phyloP scores from a whole-genome alignment of 2,888 invertebrate genomes.

The Heliconius ismenius region DNA sequence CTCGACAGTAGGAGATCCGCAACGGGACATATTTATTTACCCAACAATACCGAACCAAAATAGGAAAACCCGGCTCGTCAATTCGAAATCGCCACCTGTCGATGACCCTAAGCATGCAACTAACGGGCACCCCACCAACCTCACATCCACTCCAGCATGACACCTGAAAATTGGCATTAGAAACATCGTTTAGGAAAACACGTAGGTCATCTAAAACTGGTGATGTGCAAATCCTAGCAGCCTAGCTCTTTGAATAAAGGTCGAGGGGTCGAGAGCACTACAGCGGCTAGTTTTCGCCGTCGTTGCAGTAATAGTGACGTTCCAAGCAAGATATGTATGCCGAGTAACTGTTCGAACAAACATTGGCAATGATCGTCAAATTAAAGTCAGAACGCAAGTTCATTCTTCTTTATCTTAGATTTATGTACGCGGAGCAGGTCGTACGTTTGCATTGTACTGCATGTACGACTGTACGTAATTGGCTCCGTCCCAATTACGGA shows the following conservation, averaged over 20 bases:
- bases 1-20: slow-evolving; percentile 48
- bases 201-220: slow-evolving; percentile 56
- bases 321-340: slow-evolving; percentile 65
- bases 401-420: slow-evolving; percentile 49
- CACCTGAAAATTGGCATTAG: slow-evolving; percentile 43
- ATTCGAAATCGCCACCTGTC: slow-evolving; percentile 77
- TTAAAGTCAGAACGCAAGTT: slow-evolving; percentile 57
- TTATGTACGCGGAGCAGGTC: slow-evolving; percentile 48
- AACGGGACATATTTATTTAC: slow-evolving; percentile 62
- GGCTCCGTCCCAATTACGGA: slow-evolving; percentile 47
- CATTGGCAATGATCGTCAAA: slow-evolving; percentile 71
- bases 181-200: slow-evolving; percentile 43
- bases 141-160: slow-evolving; percentile 49
- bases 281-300: slow-evolving; percentile 68
- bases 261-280: slow-evolving; percentile 73
- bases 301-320: slow-evolving; percentile 54
- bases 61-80: slow-evolving; percentile 73
- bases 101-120: slow-evolving; percentile 64
- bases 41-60: slow-evolving; percentile 74
- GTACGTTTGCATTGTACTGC: slow-evolving; percentile 47
- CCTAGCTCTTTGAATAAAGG: slow-evolving; percentile 73
- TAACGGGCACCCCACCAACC: slow-evolving; percentile 71
- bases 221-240: slow-evolving; percentile 57
- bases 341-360: slow-evolving; percentile 74
- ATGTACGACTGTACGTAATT: slow-evolving; percentile 44